Conservation (phyloP, 1,140 invertebrate genomes). For the Hetaerina americana region DNA sequence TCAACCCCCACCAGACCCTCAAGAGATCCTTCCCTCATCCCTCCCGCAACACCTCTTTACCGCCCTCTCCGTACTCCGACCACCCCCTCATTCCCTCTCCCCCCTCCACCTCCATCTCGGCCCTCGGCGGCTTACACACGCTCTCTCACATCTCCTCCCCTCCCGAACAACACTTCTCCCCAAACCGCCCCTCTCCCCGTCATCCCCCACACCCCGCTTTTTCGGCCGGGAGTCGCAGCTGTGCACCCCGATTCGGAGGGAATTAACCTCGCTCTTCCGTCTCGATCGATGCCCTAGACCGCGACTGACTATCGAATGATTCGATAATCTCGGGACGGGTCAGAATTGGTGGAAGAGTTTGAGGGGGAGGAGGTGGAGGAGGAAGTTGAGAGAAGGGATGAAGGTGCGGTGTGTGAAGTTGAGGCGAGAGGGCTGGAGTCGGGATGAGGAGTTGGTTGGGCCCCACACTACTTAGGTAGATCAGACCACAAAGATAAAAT, state of each 20-base stretch:
- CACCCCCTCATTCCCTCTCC: too few species aligned
- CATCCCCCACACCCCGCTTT: not conserved
- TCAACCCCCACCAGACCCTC: too few species aligned
- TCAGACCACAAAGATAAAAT: too few species aligned
- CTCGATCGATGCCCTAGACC: not conserved
- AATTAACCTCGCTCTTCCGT: not conserved
- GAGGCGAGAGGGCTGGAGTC: not conserved
- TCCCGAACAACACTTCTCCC: not conserved
- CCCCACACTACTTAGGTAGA: too few species aligned
- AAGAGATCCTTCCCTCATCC: too few species aligned
- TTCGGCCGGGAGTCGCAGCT: not conserved
- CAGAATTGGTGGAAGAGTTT: not conserved
- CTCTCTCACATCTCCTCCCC: too few species aligned
- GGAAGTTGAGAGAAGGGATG: not conserved
- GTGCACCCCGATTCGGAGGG: not conserved
- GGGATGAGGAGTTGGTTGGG: too few species aligned
- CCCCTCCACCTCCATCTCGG: too few species aligned
- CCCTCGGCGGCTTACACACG: too few species aligned
- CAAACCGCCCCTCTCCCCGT: not conserved
- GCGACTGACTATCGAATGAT: not conserved
- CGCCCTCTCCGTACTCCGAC: too few species aligned
- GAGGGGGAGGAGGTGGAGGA: not conserved
- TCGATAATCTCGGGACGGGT: not conserved
- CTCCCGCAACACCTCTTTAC: too few species aligned
- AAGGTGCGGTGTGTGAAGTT: not conserved